These are phyloP conservation scores for Lottia gigantea DNA, from an alignment of 2,888 invertebrate species.

Conservation along the genomic window DNA sequence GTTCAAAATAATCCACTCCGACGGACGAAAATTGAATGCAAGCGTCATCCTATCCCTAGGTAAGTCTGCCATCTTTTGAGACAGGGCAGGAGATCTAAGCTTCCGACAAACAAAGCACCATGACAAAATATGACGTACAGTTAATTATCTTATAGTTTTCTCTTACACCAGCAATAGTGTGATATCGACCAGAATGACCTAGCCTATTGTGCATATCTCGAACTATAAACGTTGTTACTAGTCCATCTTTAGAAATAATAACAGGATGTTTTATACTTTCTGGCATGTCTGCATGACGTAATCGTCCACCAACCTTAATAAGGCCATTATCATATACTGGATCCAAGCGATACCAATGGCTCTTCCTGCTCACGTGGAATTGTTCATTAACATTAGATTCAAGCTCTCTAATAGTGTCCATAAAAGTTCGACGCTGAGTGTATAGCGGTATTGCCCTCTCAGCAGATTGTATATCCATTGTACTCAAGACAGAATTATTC, in stretches of 20 bases:
- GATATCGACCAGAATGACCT: neutral
- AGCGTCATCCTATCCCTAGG: neutral
- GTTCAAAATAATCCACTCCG: too few relatives aligned
- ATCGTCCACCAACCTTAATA: slow-evolving; percentile 28
- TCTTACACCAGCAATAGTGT: neutral
- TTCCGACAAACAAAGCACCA: slow-evolving; percentile 1
- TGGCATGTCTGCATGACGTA: slow-evolving; percentile 21
- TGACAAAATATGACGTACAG: neutral
- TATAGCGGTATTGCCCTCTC: too few relatives aligned
- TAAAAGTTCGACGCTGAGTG: too few relatives aligned
- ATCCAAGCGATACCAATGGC: neutral
- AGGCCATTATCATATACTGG: slow-evolving; percentile 22
- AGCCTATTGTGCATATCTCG: slow-evolving; percentile 9
- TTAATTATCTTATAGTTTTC: slow-evolving; percentile 14
- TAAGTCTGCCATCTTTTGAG: slow-evolving; percentile 16
- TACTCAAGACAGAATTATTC: too few relatives aligned
- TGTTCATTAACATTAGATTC: too few relatives aligned
- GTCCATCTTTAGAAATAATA: slow-evolving; percentile 20
- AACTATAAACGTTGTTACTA: slow-evolving; percentile 24
- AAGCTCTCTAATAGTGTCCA: too few relatives aligned
- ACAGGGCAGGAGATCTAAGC: neutral
- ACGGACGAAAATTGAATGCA: too few relatives aligned
- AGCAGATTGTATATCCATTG: too few relatives aligned
- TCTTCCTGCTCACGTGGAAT: too few relatives aligned
- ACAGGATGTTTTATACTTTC: slow-evolving; percentile 26